A percentile compares a stretch with the other conserved stretches of the same genome.
phyloP scores from a whole-genome alignment of 2,888 invertebrate genomes.

The Zaprionus obscuricornis region DNA sequence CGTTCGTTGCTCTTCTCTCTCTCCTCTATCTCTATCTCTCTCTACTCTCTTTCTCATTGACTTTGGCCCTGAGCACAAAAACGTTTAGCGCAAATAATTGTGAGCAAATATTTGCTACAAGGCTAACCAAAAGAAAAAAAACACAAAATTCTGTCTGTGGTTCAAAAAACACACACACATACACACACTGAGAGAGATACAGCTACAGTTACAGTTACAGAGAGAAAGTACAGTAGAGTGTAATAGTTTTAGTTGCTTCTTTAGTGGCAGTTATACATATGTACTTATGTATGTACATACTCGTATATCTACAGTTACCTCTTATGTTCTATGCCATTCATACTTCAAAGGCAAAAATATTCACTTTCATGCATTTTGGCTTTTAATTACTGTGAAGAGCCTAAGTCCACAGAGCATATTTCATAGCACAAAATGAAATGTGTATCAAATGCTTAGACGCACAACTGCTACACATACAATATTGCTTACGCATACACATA shows the following conservation, averaged over 20 bases:
- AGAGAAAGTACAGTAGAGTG: too few species aligned
- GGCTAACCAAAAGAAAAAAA: constrained; percentile 38
- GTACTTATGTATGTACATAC: constrained; percentile 3
- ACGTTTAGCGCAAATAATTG: constrained; percentile 66
- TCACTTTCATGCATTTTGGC: constrained; percentile 44
- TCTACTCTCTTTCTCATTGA: constrained; percentile 3
- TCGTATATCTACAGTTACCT: constrained; percentile 25
- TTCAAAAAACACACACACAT: constrained; percentile 11
- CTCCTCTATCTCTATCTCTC: too few species aligned
- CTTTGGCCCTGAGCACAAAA: constrained; percentile 38
- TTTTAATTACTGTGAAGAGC: constrained; percentile 46
- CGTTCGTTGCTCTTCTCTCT: neutral
- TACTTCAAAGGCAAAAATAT: constrained; percentile 59
- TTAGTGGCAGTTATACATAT: neutral
- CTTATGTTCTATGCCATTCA: constrained; percentile 12
- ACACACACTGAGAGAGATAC: constrained; percentile 6
- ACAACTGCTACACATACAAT: too few species aligned
- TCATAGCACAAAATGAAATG: neutral
- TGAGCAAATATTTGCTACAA: constrained; percentile 56
- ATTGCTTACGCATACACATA: too few species aligned
- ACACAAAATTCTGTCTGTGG: constrained; percentile 37
- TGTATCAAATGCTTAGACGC: too few species aligned
- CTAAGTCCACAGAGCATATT: constrained; percentile 19
- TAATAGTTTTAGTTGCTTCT: constrained; percentile 30
- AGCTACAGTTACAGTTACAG: too few species aligned